phyloP scores from a whole-genome alignment of 2,113 vertebrate species.

The Alligator mississippiensis region DNA sequence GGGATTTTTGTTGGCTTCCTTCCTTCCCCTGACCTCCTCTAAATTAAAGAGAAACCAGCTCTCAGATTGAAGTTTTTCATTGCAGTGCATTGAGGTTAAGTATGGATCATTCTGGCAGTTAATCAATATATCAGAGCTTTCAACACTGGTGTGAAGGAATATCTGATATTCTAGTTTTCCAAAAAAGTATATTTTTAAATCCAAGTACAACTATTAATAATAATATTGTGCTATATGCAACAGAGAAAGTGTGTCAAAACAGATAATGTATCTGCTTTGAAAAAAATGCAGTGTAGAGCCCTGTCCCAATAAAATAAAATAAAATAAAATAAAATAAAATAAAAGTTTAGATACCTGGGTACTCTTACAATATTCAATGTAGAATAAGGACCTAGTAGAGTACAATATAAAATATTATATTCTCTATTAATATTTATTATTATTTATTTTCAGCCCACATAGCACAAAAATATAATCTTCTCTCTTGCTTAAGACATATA shows the following conservation, averaged over 20 bases:
- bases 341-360: neutral
- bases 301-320: neutral
- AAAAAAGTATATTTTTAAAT: neutral
- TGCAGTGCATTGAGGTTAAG: neutral
- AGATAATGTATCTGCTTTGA: neutral
- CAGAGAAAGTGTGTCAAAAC: neutral
- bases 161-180: neutral
- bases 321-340: neutral
- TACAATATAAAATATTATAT: neutral
- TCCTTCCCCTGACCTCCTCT: neutral
- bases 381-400: neutral
- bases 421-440: too few species aligned
- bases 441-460: too few species aligned
- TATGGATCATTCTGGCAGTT: neutral
- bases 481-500: neutral
- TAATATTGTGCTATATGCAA: neutral
- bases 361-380: neutral
- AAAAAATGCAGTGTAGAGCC: neutral
- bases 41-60: neutral
- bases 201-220: neutral
- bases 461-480: too few species aligned
- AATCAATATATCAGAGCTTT: neutral
- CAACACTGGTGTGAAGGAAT: neutral
- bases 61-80: neutral
- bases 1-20: neutral